Conservation (phyloP, 2,113 vertebrate genomes). For the Nibea coibor region DNA sequence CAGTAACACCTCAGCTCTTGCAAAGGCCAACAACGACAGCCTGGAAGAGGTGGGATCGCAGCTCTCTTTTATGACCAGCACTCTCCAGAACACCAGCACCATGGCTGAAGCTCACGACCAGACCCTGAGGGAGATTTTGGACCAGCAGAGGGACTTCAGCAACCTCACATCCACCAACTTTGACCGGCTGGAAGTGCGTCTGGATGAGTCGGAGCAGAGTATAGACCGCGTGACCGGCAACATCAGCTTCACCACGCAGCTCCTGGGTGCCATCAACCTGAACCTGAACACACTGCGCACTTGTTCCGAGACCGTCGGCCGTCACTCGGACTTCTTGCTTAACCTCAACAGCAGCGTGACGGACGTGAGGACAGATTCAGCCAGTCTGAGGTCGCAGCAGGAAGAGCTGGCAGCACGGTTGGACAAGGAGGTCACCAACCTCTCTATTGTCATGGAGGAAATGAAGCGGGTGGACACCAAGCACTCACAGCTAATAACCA, state of each 20-base stretch:
- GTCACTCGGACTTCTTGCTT: constrained; percentile 90
- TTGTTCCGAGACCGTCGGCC: constrained; percentile 91
- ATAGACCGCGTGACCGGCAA: constrained; percentile 93
- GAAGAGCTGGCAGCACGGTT: constrained; percentile 89
- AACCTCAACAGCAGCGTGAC: constrained; percentile 89
- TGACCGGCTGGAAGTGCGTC: constrained; percentile 87
- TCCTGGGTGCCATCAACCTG: constrained; percentile 91
- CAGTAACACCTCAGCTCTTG: constrained; percentile 88
- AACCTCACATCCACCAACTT: constrained; percentile 89
- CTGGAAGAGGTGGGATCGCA: constrained; percentile 92
- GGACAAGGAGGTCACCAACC: constrained; percentile 93
- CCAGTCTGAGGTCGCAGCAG: constrained; percentile 89
- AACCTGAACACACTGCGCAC: constrained; percentile 90
- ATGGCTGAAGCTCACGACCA: constrained; percentile 89
- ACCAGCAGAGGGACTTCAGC: constrained; percentile 88
- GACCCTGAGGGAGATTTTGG: constrained; percentile 91
- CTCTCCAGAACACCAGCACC: constrained; percentile 92
- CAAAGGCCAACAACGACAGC: constrained; percentile 91
- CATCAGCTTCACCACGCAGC: constrained; percentile 93
- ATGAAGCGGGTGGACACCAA: constrained; percentile 97
- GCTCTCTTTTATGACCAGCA: constrained; percentile 85
- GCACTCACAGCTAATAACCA: constrained; percentile 96
- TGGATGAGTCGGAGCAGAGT: constrained; percentile 89
- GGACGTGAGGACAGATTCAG: constrained; percentile 86
- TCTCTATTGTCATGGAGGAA: constrained; percentile 96